A percentile compares a stretch with the other conserved stretches of the same genome.
phyloP scores from a whole-genome alignment of 92 coral and sea anemone species.

The Parazoanthus darwini region DNA sequence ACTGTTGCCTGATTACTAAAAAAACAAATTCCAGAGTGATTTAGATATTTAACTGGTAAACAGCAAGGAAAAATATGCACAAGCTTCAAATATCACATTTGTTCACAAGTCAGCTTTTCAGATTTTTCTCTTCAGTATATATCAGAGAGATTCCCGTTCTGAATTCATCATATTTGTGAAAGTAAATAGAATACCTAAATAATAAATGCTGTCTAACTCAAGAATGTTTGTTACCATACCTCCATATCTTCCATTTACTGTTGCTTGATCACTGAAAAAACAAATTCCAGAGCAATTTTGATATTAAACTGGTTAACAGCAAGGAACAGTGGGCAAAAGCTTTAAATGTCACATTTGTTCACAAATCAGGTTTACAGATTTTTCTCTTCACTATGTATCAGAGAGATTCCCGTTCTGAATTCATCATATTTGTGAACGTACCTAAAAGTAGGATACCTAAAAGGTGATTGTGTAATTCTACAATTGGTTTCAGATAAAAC shows the following conservation, averaged over 20 bases:
- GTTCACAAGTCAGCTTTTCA: slow-evolving; percentile 8
- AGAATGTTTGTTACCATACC: neutral
- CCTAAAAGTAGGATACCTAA: too few species aligned
- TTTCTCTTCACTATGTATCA: neutral
- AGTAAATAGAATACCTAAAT: too few species aligned
- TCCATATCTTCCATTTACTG: neutral
- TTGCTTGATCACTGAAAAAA: neutral
- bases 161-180: slow-evolving; percentile 25
- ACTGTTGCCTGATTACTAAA: slow-evolving; percentile 10
- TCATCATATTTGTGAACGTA: slow-evolving; percentile 20
- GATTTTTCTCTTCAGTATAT: neutral
- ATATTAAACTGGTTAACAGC: neutral
- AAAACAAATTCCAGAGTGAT: neutral
- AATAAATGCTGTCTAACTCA: too few species aligned
- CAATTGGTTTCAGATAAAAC: too few species aligned
- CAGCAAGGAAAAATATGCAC: too few species aligned
- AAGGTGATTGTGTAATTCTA: too few species aligned
- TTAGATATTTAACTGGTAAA: neutral
- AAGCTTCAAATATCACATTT: neutral
- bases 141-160: slow-evolving; percentile 34
- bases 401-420: slow-evolving; percentile 36
- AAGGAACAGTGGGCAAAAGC: too few species aligned
- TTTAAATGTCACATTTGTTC: neutral
- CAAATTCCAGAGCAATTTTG: neutral
- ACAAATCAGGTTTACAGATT: slow-evolving; percentile 1